A percentile compares a stretch with the other conserved stretches of the same genome.
phyloP scores from a whole-genome alignment of 2,888 invertebrate genomes.

The Noctua fimbriata region DNA sequence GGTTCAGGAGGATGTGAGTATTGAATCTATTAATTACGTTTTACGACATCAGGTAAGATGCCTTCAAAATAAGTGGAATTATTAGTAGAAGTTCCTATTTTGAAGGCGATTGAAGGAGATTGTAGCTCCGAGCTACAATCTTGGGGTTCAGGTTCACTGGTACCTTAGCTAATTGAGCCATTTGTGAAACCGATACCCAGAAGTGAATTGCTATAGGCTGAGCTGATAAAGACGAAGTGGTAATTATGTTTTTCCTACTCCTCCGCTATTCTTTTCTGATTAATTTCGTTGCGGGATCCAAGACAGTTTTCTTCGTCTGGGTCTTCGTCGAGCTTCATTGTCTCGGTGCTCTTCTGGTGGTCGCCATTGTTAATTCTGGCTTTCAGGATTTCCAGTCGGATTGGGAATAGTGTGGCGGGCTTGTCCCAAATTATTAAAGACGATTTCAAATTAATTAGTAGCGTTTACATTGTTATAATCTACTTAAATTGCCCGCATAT shows the following conservation, averaged over 20 bases:
- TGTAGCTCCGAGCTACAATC: not conserved
- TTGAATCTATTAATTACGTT: not conserved
- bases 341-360: too few relatives aligned
- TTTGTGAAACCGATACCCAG: not conserved
- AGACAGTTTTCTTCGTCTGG: too few relatives aligned
- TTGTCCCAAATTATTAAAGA: not conserved
- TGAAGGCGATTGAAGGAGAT: not conserved
- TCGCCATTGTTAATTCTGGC: too few relatives aligned
- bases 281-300: too few relatives aligned
- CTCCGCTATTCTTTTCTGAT: too few relatives aligned
- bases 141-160: not conserved
- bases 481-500: too few relatives aligned
- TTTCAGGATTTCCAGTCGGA: too few relatives aligned
- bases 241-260: too few relatives aligned
- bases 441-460: not conserved
- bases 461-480: too few relatives aligned
- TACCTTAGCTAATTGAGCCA: not conserved
- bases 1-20: conserved; percentile 90
- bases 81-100: too few relatives aligned
- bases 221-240: not conserved
- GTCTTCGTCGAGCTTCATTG: too few relatives aligned
- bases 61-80: not conserved
- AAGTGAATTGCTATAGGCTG: not conserved
- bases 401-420: too few relatives aligned
- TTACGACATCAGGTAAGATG: not conserved